phyloP scores from a whole-genome alignment of 2,888 invertebrate species.

The Disparrhopalites patrizii region DNA sequence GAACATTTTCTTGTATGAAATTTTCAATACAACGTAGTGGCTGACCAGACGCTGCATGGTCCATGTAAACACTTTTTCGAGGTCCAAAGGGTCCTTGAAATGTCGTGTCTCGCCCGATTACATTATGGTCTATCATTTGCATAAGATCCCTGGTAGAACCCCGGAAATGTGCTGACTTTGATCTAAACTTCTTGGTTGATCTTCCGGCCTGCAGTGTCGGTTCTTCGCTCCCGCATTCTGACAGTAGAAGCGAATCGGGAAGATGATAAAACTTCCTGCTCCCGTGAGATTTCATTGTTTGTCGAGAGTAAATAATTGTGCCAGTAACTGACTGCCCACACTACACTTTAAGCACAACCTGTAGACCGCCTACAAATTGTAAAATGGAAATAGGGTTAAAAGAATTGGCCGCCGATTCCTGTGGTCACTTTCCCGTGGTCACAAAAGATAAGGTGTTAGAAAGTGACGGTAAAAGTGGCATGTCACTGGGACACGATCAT shows the following conservation, averaged over 20 bases:
- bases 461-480: no score
- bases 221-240: constrained; percentile 9
- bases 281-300: constrained; percentile 33
- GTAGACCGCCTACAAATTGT: no score
- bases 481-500: no score
- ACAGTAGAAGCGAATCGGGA: constrained; percentile 30
- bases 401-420: no score
- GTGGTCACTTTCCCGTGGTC: no score
- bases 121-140: constrained; percentile 73
- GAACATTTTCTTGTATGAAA: constrained; percentile 70
- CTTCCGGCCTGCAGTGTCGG: constrained; percentile 3
- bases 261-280: constrained; percentile 35
- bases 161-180: constrained; percentile 37
- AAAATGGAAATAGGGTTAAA: no score
- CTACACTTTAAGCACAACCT: no score
- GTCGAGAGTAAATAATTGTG: no score
- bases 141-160: constrained; percentile 65
- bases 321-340: no score
- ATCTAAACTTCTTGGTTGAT: constrained; percentile 39
- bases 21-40: constrained; percentile 80
- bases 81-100: constrained; percentile 79
- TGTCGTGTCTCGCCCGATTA: constrained; percentile 73
- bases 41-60: constrained; percentile 80
- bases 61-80: constrained; percentile 82
- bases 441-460: no score